Base-by-base conservation (phyloP, 2,113 vertebrate genomes). In the Numida meleagris region DNA sequence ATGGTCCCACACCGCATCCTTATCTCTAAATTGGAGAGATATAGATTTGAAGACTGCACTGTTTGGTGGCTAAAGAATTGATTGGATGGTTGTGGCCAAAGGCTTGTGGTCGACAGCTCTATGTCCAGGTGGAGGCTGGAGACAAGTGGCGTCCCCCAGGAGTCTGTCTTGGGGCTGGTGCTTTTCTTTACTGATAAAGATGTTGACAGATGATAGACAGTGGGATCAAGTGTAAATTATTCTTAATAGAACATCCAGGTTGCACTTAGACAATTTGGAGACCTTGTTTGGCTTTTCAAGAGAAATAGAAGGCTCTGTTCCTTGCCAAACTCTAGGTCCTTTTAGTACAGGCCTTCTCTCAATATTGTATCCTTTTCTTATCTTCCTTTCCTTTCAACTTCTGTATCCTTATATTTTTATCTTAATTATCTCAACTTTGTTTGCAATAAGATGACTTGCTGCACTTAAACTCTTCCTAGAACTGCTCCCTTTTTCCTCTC, bases 281-380 rank as follows among this genome's bases (percentile, higher is more conserved):
- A 11, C 34, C 85, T 66, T 58, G 20, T 77, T 4, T 77, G 58
- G 8, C 33, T 87, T 74, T 86, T 70, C 11, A 68, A 51, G 31
- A 45, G 13, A 82, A 43, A 12, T 5, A 76, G 9, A 68, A 79
- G 5, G 23, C 23, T 76, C 8, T 67, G 4, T 68, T 72, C 66
- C 38, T 46, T 72, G 40, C 53, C 5, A 78, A 53, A 67, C 3
- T 53, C 4, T 10, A 67, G 11, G 12, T n/a, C 6, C 11, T 75
- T 86, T 48, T 59, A 0, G 0, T 59, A 43, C 6, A 11, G 40
- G 18, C 23, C 29, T 63, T 73, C 15, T 4, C 4, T 24, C 18
- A 70, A 14, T 12, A 34, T 24, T 23, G 45, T 70, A 5, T 70
- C 14, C 7, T 71, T 80, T 83, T 15, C 42, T 24, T 4, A 21